Percentiles rank a stretch among this genome's conserved stretches.
These are phyloP conservation scores for Buceros bicornis DNA, from an alignment of 2,797 vertebrate species.

Conservation along the genomic window DNA sequence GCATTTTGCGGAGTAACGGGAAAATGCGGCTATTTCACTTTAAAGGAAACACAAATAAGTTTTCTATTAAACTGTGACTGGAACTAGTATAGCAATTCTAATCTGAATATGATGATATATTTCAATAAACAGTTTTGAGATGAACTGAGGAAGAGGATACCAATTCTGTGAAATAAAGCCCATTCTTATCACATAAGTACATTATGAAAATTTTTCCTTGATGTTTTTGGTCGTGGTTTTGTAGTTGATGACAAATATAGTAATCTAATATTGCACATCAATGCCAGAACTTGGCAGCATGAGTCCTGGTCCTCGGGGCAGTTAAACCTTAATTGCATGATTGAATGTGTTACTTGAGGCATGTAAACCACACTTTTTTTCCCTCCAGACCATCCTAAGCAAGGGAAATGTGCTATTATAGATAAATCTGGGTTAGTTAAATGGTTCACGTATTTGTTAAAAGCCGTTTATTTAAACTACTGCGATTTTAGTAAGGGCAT, in stretches of 20 bases:
- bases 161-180: background rate
- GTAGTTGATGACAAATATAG: background rate
- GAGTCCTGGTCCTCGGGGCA: background rate
- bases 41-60: background rate
- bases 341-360: background rate
- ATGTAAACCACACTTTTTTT: background rate
- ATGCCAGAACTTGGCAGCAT: background rate
- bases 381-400: rapidly evolving
- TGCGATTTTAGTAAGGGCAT: background rate
- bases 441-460: background rate
- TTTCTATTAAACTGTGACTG: background rate
- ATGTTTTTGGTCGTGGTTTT: background rate
- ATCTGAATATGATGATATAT: background rate
- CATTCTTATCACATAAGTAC: background rate
- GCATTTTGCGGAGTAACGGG: background rate
- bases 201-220: background rate
- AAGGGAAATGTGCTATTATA: rapidly evolving
- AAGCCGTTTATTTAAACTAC: background rate
- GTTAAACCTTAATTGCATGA: background rate
- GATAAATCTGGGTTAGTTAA: background rate
- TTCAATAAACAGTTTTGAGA: background rate
- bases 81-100: background rate
- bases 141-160: background rate
- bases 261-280: background rate
- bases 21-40: background rate